Conservation (phyloP, 2,888 invertebrate genomes). For the Noctua fimbriata region DNA sequence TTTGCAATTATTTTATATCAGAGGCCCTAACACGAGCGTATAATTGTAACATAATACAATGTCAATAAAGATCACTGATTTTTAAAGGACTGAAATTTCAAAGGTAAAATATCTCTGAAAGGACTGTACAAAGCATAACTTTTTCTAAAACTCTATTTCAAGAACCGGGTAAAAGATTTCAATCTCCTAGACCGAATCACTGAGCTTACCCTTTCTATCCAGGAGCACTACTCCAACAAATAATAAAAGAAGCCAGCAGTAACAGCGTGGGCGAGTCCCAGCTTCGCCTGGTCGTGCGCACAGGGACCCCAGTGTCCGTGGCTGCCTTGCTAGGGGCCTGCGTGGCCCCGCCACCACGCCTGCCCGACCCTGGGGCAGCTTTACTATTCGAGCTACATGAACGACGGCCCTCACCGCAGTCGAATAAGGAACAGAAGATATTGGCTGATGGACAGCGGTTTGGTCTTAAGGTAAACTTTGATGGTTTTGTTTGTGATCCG, state of each 20-base stretch:
- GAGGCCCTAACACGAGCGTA: no score
- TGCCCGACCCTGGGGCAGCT: slow-evolving; percentile 91
- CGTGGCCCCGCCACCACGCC: slow-evolving; percentile 89
- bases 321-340: slow-evolving; percentile 90
- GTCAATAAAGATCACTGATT: no score
- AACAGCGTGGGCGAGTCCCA: slow-evolving; percentile 71
- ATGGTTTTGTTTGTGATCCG: not conserved
- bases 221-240: slow-evolving; percentile 90
- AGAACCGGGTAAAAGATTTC: not conserved
- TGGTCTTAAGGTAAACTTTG: slow-evolving; percentile 81
- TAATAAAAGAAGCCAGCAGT: slow-evolving; percentile 87
- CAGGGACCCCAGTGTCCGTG: slow-evolving; percentile 92
- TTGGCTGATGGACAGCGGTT: slow-evolving; percentile 84
- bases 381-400: slow-evolving; percentile 90
- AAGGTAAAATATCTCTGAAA: not conserved
- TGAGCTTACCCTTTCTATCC: not conserved
- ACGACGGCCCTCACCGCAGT: slow-evolving; percentile 75
- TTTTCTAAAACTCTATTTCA: not conserved
- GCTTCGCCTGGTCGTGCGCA: slow-evolving; percentile 88
- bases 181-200: not conserved
- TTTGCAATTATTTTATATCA: no score
- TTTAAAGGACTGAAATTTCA: not conserved
- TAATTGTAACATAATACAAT: no score
- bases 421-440: slow-evolving; percentile 80
- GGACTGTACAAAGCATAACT: not conserved